Evolutionary conservation across 2,888 invertebrate species (phyloP).

Genomic region (Alentia gelatinosa): DNA sequence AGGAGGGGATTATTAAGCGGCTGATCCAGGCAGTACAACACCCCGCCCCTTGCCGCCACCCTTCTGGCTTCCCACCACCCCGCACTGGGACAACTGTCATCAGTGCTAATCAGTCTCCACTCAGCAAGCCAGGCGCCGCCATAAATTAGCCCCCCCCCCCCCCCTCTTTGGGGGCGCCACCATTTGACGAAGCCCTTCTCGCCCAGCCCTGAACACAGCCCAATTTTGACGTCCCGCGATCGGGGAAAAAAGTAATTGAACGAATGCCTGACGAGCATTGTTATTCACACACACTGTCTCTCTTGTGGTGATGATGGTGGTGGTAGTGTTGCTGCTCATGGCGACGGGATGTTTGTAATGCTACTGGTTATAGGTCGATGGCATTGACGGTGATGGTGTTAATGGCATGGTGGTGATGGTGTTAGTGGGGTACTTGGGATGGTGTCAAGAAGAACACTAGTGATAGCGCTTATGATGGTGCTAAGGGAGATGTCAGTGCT

Average conservation of each 20-base stretch:
- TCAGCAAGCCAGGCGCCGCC: background rate
- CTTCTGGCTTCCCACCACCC: background rate
- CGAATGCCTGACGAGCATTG: background rate
- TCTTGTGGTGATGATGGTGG: too few species aligned
- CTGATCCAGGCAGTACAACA: background rate
- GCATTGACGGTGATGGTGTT: background rate
- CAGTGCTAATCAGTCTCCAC: background rate
- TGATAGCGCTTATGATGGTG: too few species aligned
- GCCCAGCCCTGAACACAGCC: background rate
- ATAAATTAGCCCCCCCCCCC: background rate
- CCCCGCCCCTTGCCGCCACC: background rate
- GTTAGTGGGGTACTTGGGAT: too few species aligned
- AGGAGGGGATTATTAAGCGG: background rate
- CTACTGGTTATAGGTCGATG: too few species aligned
- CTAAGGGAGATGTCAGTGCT: too few species aligned
- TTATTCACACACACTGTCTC: too few species aligned
- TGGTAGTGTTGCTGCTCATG: too few species aligned
- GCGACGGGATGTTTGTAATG: too few species aligned
- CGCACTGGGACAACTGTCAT: background rate
- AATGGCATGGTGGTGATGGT: too few species aligned
- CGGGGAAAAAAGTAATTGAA: constrained; percentile 1
- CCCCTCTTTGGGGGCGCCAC: background rate
- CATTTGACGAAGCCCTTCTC: background rate
- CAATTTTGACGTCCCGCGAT: background rate
- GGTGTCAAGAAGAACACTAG: too few species aligned